Evolutionary conservation across 2,113 vertebrate species (phyloP).

Genomic region (Columba livia): DNA sequence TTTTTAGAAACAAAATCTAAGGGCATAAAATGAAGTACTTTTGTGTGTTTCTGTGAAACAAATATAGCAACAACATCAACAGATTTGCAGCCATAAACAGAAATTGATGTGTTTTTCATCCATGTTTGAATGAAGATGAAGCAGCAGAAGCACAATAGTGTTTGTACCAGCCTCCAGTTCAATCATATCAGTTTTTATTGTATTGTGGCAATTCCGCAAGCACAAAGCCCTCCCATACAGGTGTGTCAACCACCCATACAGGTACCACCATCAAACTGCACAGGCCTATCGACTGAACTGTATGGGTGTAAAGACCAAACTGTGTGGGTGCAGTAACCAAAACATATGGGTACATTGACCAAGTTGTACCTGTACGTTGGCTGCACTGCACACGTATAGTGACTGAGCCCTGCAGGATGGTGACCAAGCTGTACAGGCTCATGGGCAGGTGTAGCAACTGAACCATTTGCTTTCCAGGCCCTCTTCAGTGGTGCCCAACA

Average conservation of each 20-base stretch:
- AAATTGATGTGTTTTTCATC: background rate
- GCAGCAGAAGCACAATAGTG: rapidly evolving
- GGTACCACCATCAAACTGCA: rapidly evolving
- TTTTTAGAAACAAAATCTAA: background rate
- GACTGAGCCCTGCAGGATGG: background rate
- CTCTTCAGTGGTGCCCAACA: too few species aligned
- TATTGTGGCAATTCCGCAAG: background rate
- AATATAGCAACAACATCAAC: background rate
- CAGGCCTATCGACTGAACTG: rapidly evolving
- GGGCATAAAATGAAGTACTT: background rate
- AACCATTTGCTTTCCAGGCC: too few species aligned
- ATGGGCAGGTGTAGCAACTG: rapidly evolving
- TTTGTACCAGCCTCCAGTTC: background rate
- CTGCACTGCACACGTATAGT: rapidly evolving
- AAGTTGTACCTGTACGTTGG: rapidly evolving
- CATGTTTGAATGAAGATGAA: background rate
- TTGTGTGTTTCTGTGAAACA: background rate
- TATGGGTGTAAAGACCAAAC: too few species aligned
- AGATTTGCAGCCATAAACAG: background rate
- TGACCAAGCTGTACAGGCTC: rapidly evolving
- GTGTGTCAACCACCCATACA: too few species aligned
- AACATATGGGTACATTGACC: rapidly evolving
- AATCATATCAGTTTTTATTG: background rate
- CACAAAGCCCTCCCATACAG: rapidly evolving
- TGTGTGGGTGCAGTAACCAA: background rate